Percentiles rank a stretch among this genome's conserved stretches.
phyloP scores from a whole-genome alignment of 2,888 invertebrate species.

The Cosmia pyralina region DNA sequence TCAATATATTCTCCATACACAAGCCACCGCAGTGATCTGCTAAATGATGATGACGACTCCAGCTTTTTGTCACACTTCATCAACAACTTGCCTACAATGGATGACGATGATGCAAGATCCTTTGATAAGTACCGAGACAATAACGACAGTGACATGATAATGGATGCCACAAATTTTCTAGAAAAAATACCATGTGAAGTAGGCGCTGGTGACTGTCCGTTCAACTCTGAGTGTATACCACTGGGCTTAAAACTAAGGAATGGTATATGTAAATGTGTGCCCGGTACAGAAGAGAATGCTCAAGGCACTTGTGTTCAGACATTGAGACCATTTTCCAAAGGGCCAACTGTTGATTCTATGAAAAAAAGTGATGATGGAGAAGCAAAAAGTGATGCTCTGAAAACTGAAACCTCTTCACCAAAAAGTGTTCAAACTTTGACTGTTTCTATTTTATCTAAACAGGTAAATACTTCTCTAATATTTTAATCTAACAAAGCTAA shows the following conservation, averaged over 20 bases:
- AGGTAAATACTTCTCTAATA: conserved; percentile 85
- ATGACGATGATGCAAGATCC: conserved; percentile 80
- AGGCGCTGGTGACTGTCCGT: conserved; percentile 90
- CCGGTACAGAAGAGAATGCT: conserved; percentile 89
- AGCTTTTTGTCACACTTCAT: conserved; percentile 83
- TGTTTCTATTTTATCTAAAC: conserved; percentile 94
- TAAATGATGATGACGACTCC: conserved; percentile 81
- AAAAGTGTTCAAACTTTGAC: conserved; percentile 92
- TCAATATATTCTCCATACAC: conserved; percentile 81
- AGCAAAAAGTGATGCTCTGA: conserved; percentile 72
- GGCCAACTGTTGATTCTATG: conserved; percentile 80
- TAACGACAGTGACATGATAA: conserved; percentile 84
- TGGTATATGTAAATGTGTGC: conserved; percentile 93
- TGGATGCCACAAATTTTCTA: conserved; percentile 87
- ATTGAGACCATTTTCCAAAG: conserved; percentile 83
- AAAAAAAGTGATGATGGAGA: conserved; percentile 79
- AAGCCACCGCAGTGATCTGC: conserved; percentile 77
- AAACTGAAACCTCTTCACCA: conserved; percentile 81
- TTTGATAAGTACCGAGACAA: conserved; percentile 84
- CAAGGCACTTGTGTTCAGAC: conserved; percentile 82
- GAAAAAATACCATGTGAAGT: conserved; percentile 91
- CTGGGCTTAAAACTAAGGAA: conserved; percentile 89
- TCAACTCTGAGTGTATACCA: conserved; percentile 93
- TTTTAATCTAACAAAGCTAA: background rate
- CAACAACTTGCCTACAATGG: conserved; percentile 82